Base-by-base conservation (phyloP, 2,888 invertebrate species). In the Ischnura elegans region DNA sequence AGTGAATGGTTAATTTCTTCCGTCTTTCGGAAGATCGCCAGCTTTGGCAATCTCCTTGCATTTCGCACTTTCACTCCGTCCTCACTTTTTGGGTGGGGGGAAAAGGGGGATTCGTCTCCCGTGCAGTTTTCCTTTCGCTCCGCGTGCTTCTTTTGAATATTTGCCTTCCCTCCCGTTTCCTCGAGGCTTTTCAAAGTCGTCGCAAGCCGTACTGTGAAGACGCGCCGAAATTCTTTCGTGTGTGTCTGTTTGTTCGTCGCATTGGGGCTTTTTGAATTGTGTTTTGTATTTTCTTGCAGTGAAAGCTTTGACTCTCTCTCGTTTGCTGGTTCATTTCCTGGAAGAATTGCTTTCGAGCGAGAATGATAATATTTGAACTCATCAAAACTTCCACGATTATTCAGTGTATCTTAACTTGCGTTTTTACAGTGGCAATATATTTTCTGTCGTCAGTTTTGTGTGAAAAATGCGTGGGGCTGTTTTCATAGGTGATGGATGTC, bases 1-100 rank as follows among this genome's bases (percentile, higher is more conserved):
- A 55, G 42, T 61, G 90, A 90, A 61, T 42, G 45, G 61, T 43
- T 90, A 90, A 90, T 90, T 90, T 90, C 66, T 43, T 90, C 90
- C 42, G 6, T 76, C 36, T 36, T 76, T 5, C 36, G 10, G 76
- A 36, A 29, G 29, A 76, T 4, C 13, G 76, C n/a, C n/a, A n/a
- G n/a, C n/a, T n/a, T n/a, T 76, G 29, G 16, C 61, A 90, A 90
- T 90, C 55, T 43, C 29, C 90, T 43, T 43, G 42, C 25, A 36
- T 66, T 43, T 61, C 61, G 66, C 43, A n/a, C 16, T 5, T 45
- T 46, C 45, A n/a, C 46, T 86, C n/a, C 25, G 45, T 25, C 21
- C 16, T 86, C 43, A n/a, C 42, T 36, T 13, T 76, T 36, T 76
- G 16, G 13, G 76, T 36, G 36, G 10, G 47, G 47, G 4, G 51